These are phyloP conservation scores for Silvanus unidentatus DNA, from an alignment of 2,888 invertebrate genomes.

Conservation along the genomic window DNA sequence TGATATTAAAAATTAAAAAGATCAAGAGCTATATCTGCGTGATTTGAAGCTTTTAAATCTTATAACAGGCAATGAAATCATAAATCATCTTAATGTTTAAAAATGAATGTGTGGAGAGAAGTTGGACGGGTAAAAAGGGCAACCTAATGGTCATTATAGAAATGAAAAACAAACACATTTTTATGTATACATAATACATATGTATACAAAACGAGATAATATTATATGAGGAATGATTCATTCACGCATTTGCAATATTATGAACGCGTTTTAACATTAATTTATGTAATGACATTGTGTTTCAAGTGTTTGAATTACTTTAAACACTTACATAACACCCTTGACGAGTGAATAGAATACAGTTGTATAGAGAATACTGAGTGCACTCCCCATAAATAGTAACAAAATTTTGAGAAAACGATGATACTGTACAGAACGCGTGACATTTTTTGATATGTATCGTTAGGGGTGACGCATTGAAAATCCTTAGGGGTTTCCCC, in stretches of 20 bases:
- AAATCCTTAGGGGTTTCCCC: slow-evolving; percentile 13
- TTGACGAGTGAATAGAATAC: no score
- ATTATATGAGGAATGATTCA: no score
- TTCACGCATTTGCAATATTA: no score
- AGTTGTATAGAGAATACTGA: no score
- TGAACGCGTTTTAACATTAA: no score
- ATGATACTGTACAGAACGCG: neutral
- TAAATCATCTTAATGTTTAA: slow-evolving; percentile 6
- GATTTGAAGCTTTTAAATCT: slow-evolving; percentile 5
- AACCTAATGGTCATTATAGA: neutral
- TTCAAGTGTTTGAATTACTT: no score
- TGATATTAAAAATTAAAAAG: slow-evolving; percentile 1
- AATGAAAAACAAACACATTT: neutral
- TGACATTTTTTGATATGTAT: slow-evolving; percentile 6
- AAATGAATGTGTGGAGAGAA: neutral
- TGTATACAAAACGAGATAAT: no score
- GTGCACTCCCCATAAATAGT: neutral
- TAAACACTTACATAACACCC: no score
- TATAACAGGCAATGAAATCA: slow-evolving; percentile 5
- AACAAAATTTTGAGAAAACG: neutral
- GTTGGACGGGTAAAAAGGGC: no score
- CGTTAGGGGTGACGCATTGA: slow-evolving; percentile 17
- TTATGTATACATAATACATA: no score
- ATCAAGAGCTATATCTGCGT: neutral
- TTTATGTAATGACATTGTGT: no score